phyloP scores from a whole-genome alignment of 2,797 vertebrate species.

The Allobates femoralis region DNA sequence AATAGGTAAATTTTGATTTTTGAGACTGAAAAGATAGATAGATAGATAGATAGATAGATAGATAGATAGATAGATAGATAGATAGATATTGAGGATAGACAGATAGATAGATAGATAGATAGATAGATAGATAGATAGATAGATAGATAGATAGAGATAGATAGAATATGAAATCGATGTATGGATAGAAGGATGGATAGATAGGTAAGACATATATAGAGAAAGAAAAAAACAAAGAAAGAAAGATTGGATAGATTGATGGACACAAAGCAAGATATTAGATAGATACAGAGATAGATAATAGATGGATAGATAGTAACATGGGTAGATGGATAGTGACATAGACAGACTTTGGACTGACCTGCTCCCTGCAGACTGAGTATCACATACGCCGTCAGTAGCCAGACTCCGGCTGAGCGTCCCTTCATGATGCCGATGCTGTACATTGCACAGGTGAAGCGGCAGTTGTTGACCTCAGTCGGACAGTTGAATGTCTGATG shows the following conservation, averaged over 20 bases:
- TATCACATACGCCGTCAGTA: slow-evolving; percentile 9
- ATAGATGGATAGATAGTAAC: slow-evolving; percentile 24
- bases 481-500: not conserved
- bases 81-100: not conserved
- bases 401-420: not conserved
- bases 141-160: slow-evolving; percentile 13
- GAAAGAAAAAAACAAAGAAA: slow-evolving; percentile 20
- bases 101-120: slow-evolving; percentile 35
- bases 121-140: slow-evolving; percentile 25
- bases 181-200: not conserved
- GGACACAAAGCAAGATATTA: not conserved
- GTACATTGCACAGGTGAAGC: not conserved
- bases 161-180: slow-evolving; percentile 20
- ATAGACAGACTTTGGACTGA: slow-evolving; percentile 13
- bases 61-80: slow-evolving; percentile 6
- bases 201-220: not conserved
- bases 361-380: slow-evolving; percentile 46
- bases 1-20: not conserved
- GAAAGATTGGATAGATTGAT: slow-evolving; percentile 33
- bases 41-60: slow-evolving; percentile 11
- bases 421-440: not conserved
- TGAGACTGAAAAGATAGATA: not conserved
- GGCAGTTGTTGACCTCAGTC: not conserved
- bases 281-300: slow-evolving; percentile 43
- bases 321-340: slow-evolving; percentile 17